Percentiles rank a stretch among this genome's conserved stretches.
These are phyloP conservation scores for Dufourea novaeangliae DNA, from an alignment of 1,140 invertebrate species.

Conservation along the genomic window DNA sequence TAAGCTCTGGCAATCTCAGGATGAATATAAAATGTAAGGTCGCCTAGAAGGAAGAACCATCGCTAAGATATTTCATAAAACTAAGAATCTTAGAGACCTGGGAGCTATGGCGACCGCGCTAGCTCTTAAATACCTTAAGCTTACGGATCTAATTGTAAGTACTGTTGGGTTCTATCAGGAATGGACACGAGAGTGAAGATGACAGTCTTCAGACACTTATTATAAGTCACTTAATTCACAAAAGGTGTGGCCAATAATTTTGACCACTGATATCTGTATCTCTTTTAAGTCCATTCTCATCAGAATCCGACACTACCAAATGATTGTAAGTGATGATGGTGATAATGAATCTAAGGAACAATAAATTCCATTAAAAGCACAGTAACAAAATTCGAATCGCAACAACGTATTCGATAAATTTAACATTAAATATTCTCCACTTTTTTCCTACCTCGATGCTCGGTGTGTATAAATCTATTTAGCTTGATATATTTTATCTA, in stretches of 20 bases:
- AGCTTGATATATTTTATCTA: constrained; percentile 10
- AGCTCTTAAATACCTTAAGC: not conserved
- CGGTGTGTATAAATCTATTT: not conserved
- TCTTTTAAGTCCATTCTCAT: not conserved
- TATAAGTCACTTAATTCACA: too few species aligned
- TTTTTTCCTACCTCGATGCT: constrained; percentile 5
- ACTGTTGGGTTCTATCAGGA: not conserved
- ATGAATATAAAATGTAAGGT: not conserved
- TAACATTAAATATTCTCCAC: not conserved
- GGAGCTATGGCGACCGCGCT: not conserved
- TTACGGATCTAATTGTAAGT: not conserved
- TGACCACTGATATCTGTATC: not conserved
- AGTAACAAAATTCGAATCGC: constrained; percentile 39
- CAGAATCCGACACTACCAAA: not conserved
- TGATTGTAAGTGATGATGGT: not conserved
- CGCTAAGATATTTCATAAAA: constrained; percentile 3
- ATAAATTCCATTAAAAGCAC: constrained; percentile 51
- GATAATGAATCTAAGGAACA: constrained; percentile 38
- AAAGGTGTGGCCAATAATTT: not conserved
- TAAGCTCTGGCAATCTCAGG: not conserved
- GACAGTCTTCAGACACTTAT: too few species aligned
- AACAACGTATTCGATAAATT: constrained; percentile 27
- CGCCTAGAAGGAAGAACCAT: not conserved
- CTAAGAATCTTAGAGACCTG: not conserved
- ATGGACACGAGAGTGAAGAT: not conserved